A percentile compares a stretch with the other conserved stretches of the same genome.
Evolutionary conservation across 2,888 invertebrate genomes (phyloP).

Genomic region (Clivina fossor): DNA sequence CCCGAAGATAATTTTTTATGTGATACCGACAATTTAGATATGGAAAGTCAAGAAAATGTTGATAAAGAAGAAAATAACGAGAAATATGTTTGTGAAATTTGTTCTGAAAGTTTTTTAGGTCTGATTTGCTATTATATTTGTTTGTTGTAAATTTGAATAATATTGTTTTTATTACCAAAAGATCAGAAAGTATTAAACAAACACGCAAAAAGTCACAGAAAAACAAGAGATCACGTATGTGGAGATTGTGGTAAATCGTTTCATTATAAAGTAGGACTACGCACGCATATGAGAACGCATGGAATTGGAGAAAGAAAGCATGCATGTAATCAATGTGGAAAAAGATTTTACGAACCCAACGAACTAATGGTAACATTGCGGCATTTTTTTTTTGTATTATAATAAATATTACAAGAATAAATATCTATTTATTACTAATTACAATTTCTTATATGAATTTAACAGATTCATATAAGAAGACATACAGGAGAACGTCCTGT

Average conservation of each 20-base stretch:
- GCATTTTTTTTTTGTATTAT: background rate
- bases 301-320: slow-evolving; percentile 40
- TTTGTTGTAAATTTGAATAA: too few species aligned
- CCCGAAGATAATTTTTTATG: background rate
- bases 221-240: slow-evolving; percentile 29
- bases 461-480: slow-evolving; percentile 43
- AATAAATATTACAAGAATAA: background rate
- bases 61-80: background rate
- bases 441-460: background rate
- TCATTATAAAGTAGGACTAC: slow-evolving; percentile 37
- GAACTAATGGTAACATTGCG: slow-evolving; percentile 40
- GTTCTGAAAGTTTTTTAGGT: slow-evolving; percentile 6
- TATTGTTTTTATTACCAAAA: slow-evolving; percentile 1
- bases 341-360: slow-evolving; percentile 43
- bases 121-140: background rate
- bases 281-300: slow-evolving; percentile 40
- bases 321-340: slow-evolving; percentile 41
- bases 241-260: slow-evolving; percentile 37
- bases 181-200: slow-evolving; percentile 12
- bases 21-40: slow-evolving; percentile 1
- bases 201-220: slow-evolving; percentile 24
- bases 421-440: background rate
- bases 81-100: slow-evolving; percentile 9
- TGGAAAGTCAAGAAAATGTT: background rate
- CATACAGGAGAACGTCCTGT: slow-evolving; percentile 44